Evolutionary conservation across 2,113 vertebrate genomes (phyloP).

Genomic region (Sakesphorus luctuosus): DNA sequence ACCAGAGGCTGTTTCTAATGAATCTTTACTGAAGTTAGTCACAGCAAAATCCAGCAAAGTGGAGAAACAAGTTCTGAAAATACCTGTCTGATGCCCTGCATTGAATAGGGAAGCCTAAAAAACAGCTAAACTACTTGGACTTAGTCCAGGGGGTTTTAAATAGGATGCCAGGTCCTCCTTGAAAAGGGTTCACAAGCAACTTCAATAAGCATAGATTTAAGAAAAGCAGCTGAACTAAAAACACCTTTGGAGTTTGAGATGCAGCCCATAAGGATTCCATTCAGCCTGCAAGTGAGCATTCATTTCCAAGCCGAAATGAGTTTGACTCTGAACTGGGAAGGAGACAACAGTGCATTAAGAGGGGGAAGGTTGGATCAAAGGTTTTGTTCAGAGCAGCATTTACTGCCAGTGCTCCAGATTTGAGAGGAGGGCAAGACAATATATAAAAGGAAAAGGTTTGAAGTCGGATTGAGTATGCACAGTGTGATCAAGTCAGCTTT

Average conservation of each 20-base stretch:
- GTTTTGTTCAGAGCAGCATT: conserved; percentile 19
- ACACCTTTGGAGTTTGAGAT: conserved; percentile 12
- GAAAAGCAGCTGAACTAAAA: conserved; percentile 25
- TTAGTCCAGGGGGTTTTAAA: background rate
- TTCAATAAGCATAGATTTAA: background rate
- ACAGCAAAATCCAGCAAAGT: background rate
- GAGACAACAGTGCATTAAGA: background rate
- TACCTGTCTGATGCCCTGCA: background rate
- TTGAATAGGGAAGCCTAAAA: background rate
- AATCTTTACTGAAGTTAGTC: background rate
- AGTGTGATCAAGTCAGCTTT: background rate
- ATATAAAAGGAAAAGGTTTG: background rate
- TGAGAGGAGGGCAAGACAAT: background rate
- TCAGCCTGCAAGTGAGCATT: background rate
- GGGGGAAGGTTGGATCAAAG: conserved; percentile 24
- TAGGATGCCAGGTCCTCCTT: background rate
- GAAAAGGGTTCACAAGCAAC: background rate
- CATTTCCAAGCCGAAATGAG: conserved; percentile 19
- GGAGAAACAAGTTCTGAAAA: conserved; percentile 45
- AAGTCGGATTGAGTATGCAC: background rate
- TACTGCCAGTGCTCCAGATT: background rate
- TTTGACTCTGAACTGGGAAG: background rate
- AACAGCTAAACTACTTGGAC: conserved; percentile 13
- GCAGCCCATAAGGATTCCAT: conserved; percentile 39
- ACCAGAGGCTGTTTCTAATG: background rate